Conservation (phyloP, 1,140 invertebrate species). For the Polypedilum vanderplanki region DNA sequence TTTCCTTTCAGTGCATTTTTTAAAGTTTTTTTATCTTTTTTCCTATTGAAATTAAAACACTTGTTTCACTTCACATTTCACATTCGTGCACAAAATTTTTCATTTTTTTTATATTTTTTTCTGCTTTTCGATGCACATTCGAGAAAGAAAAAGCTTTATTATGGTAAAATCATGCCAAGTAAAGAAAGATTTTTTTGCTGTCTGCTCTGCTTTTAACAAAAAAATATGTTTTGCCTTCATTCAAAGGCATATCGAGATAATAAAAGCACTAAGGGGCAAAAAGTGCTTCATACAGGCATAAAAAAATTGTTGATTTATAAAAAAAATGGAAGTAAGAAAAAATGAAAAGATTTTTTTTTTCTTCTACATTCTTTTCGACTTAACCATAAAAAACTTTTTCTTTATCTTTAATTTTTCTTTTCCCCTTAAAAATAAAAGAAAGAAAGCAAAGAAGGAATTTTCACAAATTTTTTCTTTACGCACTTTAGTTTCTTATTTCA, state of each 20-base stretch:
- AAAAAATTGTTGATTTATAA: slow-evolving; percentile 13
- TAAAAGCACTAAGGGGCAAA: neutral
- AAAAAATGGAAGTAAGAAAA: neutral
- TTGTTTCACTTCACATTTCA: neutral
- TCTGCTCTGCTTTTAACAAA: neutral
- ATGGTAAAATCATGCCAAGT: neutral
- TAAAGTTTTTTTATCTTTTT: no score
- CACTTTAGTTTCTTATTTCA: no score
- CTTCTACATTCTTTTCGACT: neutral
- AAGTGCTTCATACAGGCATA: neutral
- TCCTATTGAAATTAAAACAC: no score
- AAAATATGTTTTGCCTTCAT: neutral
- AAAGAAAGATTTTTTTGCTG: neutral
- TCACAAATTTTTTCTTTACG: no score
- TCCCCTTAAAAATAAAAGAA: neutral
- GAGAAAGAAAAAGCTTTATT: neutral
- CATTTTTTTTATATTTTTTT: neutral
- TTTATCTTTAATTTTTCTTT: neutral
- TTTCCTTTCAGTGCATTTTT: no score
- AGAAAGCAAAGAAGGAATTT: no score
- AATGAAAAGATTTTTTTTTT: neutral
- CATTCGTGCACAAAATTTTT: neutral
- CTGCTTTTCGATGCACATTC: neutral
- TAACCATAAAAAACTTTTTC: neutral
- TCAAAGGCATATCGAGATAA: neutral